Evolutionary conservation across 2,888 invertebrate genomes (phyloP), one percentile per base, ranked within the genome.

Genomic region (Pseudococcus longispinus): DNA sequence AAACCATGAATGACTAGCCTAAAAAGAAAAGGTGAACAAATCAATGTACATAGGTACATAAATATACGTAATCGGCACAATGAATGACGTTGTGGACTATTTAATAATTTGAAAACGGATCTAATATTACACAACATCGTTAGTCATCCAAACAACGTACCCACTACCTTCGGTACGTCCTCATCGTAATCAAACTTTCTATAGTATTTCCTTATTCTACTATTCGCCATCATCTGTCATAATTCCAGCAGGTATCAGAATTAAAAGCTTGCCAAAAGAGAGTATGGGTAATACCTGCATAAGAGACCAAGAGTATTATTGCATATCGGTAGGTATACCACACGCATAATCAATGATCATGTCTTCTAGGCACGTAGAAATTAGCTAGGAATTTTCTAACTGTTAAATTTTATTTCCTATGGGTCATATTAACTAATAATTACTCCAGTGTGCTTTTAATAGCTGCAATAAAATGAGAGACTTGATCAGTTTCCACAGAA

Each of bases 71-170:
- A 60, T 23, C 60, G 23, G 23, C 29, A 70, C 70, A 29, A 70
- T 15, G 32, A 70, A 29, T 29, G 29, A 70, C 70, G 70, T 29
- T 70, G 18, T 70, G 70, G 18, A 70, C 70, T 70, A 29, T 29
- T 70, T 70, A 70, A 70, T 70, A 70, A 70, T 70, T 70, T 29
- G 70, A 80, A 80, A 80, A 80, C 77, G 77, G 77, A 80, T 42
- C 77, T 42, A 20, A 80, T 42, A 80, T 80, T 80, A 42, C 77
- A 80, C 23, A 80, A 80, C 77, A 11, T 23, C 18, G 74, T 80
- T 80, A 80, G 77, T 80, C 77, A 80, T 80, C 42, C 77, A 11
- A 80, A 42, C 42, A 32, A 42, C 42, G 9, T 20, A 23, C n/a
- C 6, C 18, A 74, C 32, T 26, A 26, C 23, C 23, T 60, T 1